Evolutionary conservation across 92 coral and sea anemone species (phyloP).

Genomic region (Actinernus sp.): DNA sequence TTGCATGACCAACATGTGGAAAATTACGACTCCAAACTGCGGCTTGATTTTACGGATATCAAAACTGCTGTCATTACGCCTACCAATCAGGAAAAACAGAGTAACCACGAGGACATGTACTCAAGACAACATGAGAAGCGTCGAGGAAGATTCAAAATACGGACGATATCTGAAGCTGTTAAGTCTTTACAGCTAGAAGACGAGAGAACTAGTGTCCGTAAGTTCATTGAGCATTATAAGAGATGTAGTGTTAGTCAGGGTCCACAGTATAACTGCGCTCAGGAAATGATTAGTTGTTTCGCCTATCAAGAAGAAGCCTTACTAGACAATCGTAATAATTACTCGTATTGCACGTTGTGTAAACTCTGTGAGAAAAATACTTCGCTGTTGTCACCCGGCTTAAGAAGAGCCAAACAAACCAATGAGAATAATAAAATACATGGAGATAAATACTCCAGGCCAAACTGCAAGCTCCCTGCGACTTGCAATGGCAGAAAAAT

Average conservation of each 20-base stretch:
- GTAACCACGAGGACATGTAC: background rate
- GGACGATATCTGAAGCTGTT: slow-evolving; percentile 49
- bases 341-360: background rate
- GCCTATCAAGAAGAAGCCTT: background rate
- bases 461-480: slow-evolving; percentile 11
- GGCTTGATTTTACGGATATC: too few species aligned
- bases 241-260: slow-evolving; percentile 10
- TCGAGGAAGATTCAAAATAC: slow-evolving; percentile 13
- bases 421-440: too few species aligned
- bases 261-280: background rate
- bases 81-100: background rate
- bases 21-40: background rate
- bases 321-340: background rate
- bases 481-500: slow-evolving; percentile 46
- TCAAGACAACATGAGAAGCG: slow-evolving; percentile 8
- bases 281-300: background rate
- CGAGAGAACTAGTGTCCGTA: slow-evolving; percentile 35
- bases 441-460: background rate
- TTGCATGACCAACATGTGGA: slow-evolving; percentile 14
- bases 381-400: background rate
- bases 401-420: too few species aligned
- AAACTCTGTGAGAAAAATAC: background rate
- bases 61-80: background rate
- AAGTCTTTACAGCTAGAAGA: slow-evolving; percentile 47
- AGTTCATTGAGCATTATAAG: slow-evolving; percentile 42